Evolutionary conservation across 2,113 vertebrate species (phyloP), one percentile per base, ranked within the genome.

Genomic region (Megaceryle maxima): DNA sequence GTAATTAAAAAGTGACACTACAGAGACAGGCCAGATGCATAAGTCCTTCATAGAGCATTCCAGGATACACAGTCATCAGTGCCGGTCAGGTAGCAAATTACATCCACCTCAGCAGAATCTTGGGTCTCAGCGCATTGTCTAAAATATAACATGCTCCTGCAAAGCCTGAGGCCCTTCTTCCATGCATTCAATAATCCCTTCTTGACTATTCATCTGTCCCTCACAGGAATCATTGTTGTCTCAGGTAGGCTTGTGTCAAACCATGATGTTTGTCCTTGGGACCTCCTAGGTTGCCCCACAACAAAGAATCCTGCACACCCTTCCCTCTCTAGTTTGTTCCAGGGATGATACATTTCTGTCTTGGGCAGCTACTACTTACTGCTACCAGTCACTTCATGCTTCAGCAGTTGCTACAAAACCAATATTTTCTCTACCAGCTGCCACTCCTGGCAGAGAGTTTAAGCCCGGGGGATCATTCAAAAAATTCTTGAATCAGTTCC

Each of bases 321-420:
- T n/a, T 73, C 26, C 5, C 13, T 62, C 15, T 41, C n/a, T 35
- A 28, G 13, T 28, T 22, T 72, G 18, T 9, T 51, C 51, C 9
- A 63, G 12, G 19, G 29, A 84, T 28, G 11, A 25, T 16, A 28
- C 4, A 5, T 56, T 91, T 75, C 60, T 43, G 35, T 79, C 3
- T 15, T 33, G 51, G 64, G 16, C 18, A 80, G 68, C 25, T 84
- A 24, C 64, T 39, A 43, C 28, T 81, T 16, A 51, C 64, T 37
- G 39, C 44, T 87, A 76, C 55, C 60, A 92, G 24, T 3, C 33
- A 28, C 66, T 94, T 84, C 68, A 87, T 68, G 73, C 74, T 91
- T 87, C 81, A 94, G 60, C 28, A 64, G 69, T 26, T 75, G 29
- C 60, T 79, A 39, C 14, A 91, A 91, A 92, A 84, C 9, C 16